Conservation (phyloP, 2,797 vertebrate genomes). For the Perodicticus potto region DNA sequence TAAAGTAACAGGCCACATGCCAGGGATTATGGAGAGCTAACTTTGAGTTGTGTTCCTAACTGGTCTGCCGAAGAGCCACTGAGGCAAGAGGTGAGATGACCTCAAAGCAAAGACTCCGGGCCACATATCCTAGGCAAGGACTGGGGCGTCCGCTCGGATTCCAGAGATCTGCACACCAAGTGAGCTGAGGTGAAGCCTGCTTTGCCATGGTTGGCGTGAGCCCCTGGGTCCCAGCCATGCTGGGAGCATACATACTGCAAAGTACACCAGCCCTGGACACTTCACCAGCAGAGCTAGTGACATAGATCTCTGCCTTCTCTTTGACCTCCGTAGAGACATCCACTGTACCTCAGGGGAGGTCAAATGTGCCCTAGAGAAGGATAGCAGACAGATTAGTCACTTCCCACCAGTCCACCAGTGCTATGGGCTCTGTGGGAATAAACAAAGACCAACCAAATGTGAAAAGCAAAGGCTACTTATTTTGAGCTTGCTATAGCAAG, state of each 20-base stretch:
- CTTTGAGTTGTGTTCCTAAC: not conserved
- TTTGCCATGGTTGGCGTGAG: not conserved
- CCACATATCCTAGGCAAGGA: not conserved
- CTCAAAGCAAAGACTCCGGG: not conserved
- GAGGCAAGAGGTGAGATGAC: not conserved
- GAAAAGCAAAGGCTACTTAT: too few species aligned
- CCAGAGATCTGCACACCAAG: not conserved
- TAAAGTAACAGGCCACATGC: not conserved
- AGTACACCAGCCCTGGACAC: not conserved
- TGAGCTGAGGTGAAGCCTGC: not conserved
- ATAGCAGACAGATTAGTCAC: not conserved
- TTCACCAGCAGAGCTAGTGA: not conserved
- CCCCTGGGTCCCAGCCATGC: accelerated
- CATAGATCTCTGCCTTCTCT: too few species aligned
- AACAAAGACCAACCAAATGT: not conserved
- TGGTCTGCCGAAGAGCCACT: not conserved
- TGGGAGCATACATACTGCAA: not conserved
- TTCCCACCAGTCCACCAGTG: not conserved
- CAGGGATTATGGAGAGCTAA: not conserved
- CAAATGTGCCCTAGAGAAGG: not conserved
- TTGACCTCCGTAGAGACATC: too few species aligned
- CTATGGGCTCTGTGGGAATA: not conserved
- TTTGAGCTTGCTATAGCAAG: too few species aligned
- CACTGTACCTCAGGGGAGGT: not conserved
- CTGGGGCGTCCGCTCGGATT: not conserved